Conservation (phyloP, 1,140 invertebrate genomes). For the Papilio polyxenes region DNA sequence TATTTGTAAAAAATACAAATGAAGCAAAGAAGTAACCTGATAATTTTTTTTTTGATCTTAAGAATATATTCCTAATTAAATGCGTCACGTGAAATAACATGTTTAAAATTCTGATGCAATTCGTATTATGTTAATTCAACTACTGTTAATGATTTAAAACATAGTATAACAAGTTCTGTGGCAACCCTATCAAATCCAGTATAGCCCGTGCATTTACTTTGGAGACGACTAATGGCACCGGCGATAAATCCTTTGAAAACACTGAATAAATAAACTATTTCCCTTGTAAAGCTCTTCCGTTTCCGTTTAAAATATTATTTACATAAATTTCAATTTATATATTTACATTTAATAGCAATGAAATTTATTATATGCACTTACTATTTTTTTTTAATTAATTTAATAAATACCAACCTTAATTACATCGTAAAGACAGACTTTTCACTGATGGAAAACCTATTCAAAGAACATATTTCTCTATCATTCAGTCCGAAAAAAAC, state of each 20-base stretch:
- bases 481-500: no score
- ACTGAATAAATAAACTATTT: constrained; percentile 2
- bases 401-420: no score
- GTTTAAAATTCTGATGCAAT: background rate
- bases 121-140: no score
- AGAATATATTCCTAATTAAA: background rate
- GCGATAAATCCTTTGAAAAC: constrained; percentile 3
- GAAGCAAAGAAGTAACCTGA: background rate
- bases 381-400: no score
- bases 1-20: background rate
- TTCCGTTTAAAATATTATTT: constrained; percentile 3
- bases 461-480: no score
- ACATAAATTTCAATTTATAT: constrained; percentile 5
- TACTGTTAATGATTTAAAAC: no score
- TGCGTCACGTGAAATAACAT: background rate
- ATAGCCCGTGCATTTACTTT: background rate
- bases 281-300: background rate
- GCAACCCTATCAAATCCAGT: background rate
- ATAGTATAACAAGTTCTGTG: background rate
- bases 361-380: background rate
- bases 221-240: background rate
- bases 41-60: no score
- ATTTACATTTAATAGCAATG: background rate
- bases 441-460: no score
- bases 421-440: no score